Evolutionary conservation across 1,140 invertebrate species (phyloP), one percentile per base, ranked within the genome.

Genomic region (Archivesica marissinica): DNA sequence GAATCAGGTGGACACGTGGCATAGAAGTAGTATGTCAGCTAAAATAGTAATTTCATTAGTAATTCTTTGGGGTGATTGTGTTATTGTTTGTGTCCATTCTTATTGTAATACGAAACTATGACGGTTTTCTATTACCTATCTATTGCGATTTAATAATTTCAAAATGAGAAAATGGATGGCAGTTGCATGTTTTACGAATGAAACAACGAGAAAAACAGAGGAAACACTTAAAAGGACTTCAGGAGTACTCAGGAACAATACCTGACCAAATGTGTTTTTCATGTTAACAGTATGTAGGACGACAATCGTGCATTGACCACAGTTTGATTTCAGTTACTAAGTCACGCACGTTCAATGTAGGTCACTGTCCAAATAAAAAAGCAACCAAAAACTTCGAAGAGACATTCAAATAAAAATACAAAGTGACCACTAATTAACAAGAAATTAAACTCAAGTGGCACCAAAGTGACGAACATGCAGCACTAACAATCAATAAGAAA

Each of bases 1-100:
- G 88, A 54, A 64, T 77, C 79, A 9, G 50, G 64, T 20, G 87
- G 87, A 68, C 88, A 89, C 15, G 50, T 61, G 25, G 85, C 85
- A 50, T 83, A 88, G 66, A 66, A 88, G 17, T 25, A 79, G 54
- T 68, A 89, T 7, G 28, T n/a, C 35, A 87, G 44, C 88, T 89
- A 44, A 38, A 88, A 44, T 17, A 59, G n/a, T n/a, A 33, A 47
- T 17, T 17, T 47, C 7, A 9, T 47, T 7, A 47, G 17, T 47
- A 9, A 47, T 9, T 9, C 17, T 47, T 17, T 47, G 41, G 7
- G 17, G 7, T 9, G 17, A 47, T 7, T 17, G 17, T 9, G 17
- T 7, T 47, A 47, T 47, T 47, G 7, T 47, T 47, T 47, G n/a
- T n/a, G n/a, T n/a, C n/a, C n/a, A 47, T 17, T 9, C 41, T 47